Conservation (phyloP, 2,888 invertebrate species). For the Spilosoma lubricipeda region DNA sequence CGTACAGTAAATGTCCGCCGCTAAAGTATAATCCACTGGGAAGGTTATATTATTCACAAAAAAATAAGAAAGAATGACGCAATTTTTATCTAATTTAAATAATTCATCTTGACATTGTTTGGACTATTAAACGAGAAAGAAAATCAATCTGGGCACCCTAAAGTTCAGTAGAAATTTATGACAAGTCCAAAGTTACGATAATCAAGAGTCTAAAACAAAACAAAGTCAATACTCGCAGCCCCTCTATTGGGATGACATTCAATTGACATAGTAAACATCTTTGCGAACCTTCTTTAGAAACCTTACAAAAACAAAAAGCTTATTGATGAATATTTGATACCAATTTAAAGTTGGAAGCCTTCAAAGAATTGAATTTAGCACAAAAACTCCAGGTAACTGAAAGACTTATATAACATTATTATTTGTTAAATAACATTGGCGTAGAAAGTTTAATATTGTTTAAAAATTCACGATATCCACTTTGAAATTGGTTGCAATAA, state of each 20-base stretch:
- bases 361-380: conserved; percentile 29
- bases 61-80: not conserved
- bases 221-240: conserved; percentile 25
- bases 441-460: not conserved
- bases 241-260: conserved; percentile 40
- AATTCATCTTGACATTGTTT: conserved; percentile 29
- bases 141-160: conserved; percentile 30
- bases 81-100: conserved; percentile 30
- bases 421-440: not conserved
- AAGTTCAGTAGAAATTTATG: conserved; percentile 31
- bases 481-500: not conserved
- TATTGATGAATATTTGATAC: conserved; percentile 51
- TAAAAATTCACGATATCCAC: not conserved
- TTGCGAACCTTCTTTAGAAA: conserved; percentile 31
- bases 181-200: conserved; percentile 35
- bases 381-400: not conserved
- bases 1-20: too few species aligned
- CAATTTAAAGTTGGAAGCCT: conserved; percentile 46
- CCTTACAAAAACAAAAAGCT: conserved; percentile 46
- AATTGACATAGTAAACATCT: conserved; percentile 48
- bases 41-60: not conserved
- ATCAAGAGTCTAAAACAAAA: conserved; percentile 46
- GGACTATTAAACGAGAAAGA: conserved; percentile 27
- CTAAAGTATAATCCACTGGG: not conserved
- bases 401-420: conserved; percentile 3